Conservation (phyloP, 1,140 invertebrate species). For the Popillia japonica region DNA sequence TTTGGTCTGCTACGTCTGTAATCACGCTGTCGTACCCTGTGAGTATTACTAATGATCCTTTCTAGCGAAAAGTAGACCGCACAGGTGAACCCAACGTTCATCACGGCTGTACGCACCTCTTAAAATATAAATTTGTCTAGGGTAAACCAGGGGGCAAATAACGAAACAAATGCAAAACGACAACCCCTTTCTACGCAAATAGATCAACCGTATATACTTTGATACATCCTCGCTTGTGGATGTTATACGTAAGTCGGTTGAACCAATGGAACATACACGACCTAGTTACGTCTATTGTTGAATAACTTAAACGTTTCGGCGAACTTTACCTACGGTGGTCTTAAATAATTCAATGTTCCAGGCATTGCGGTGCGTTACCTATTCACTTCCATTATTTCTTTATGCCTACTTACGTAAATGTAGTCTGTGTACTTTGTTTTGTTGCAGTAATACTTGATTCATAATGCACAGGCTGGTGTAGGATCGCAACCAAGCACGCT, state of each 20-base stretch:
- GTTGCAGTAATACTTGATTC: too few relatives aligned
- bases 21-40: constrained; percentile 26
- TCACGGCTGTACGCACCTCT: background rate
- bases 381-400: background rate
- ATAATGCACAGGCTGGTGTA: too few relatives aligned
- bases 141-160: background rate
- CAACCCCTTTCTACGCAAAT: constrained; percentile 11
- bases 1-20: constrained; percentile 26
- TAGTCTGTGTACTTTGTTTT: too few relatives aligned
- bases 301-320: background rate
- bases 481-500: too few relatives aligned
- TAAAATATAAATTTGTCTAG: constrained; percentile 35
- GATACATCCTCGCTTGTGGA: background rate
- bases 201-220: background rate
- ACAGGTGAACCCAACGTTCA: constrained; percentile 13
- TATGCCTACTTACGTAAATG: background rate
- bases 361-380: background rate
- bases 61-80: constrained; percentile 9
- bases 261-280: background rate
- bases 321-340: background rate
- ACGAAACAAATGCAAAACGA: constrained; percentile 22
- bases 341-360: background rate
- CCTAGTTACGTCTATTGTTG: constrained; percentile 6
- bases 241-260: too few relatives aligned
- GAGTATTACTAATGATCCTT: constrained; percentile 27